These are phyloP conservation scores for Germaria angustata DNA, from an alignment of 2,888 invertebrate genomes.

Conservation along the genomic window DNA sequence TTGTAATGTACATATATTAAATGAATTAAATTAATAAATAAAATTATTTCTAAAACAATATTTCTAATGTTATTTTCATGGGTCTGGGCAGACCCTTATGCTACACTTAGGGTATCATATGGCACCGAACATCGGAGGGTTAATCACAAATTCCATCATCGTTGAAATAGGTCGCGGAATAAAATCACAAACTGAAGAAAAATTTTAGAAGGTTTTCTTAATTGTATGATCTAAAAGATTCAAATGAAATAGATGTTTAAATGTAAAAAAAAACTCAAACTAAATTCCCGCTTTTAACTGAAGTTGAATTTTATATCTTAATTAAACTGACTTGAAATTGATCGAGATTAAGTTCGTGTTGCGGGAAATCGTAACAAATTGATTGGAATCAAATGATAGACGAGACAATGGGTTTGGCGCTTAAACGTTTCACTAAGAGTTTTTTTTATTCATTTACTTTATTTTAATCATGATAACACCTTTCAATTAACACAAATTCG, in stretches of 20 bases:
- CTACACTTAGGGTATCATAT: no score
- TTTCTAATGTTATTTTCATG: no score
- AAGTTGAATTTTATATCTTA: conserved; percentile 3
- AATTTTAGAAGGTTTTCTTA: no score
- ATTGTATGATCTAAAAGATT: no score
- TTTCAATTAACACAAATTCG: conserved; percentile 63
- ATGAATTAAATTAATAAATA: no score
- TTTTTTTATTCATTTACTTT: conserved; percentile 1
- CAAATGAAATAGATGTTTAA: no score
- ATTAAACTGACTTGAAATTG: conserved; percentile 9
- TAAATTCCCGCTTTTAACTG: conserved; percentile 9
- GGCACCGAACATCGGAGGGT: no score
- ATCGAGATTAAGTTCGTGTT: neutral
- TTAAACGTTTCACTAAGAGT: neutral
- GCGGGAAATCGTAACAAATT: conserved; percentile 40
- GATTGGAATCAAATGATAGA: conserved; percentile 25
- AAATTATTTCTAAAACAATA: no score
- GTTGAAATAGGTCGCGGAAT: neutral
- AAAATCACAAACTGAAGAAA: no score
- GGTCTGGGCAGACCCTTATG: neutral
- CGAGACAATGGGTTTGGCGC: conserved; percentile 46
- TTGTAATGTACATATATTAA: no score
- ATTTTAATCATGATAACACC: conserved; percentile 61
- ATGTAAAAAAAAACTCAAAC: no score
- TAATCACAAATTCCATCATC: neutral